phyloP scores from a whole-genome alignment of 2,888 invertebrate species.

The Lamellibrachia columna region DNA sequence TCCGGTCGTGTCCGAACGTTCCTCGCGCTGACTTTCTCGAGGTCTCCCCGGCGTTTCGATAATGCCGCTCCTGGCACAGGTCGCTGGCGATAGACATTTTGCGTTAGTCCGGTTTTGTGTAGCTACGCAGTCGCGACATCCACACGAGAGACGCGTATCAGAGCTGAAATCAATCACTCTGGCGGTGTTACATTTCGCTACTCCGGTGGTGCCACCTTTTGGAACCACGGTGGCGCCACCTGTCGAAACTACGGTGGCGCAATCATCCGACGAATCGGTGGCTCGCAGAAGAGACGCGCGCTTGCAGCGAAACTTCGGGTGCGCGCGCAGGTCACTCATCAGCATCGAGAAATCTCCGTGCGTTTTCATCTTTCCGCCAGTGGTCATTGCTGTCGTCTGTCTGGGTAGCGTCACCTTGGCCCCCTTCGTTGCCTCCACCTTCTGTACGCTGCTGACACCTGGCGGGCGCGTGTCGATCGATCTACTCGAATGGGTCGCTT shows the following conservation, averaged over 20 bases:
- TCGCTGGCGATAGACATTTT: too few species aligned
- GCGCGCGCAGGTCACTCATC: neutral
- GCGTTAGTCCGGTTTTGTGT: neutral
- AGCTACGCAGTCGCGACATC: neutral
- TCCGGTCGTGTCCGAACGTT: neutral
- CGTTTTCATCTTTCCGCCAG: neutral
- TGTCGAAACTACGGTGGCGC: constrained; percentile 3
- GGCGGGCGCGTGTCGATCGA: neutral
- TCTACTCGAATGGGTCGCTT: neutral
- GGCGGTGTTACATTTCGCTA: neutral
- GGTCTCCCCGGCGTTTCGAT: neutral
- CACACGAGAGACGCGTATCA: neutral
- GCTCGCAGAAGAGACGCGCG: neutral
- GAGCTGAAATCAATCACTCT: neutral
- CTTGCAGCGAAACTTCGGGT: neutral
- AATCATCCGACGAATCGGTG: neutral
- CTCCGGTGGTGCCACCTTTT: neutral
- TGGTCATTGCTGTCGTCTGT: neutral
- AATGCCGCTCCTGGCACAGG: neutral
- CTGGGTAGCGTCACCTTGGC: neutral
- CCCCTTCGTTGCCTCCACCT: neutral
- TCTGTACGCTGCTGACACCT: neutral
- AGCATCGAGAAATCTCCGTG: neutral
- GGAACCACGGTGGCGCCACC: neutral
- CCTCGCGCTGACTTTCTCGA: neutral